Percentiles rank a stretch among this genome's conserved stretches.
These are phyloP conservation scores for Manis crassicaudata DNA, from an alignment of 2,797 vertebrate genomes.

Conservation along the genomic window DNA sequence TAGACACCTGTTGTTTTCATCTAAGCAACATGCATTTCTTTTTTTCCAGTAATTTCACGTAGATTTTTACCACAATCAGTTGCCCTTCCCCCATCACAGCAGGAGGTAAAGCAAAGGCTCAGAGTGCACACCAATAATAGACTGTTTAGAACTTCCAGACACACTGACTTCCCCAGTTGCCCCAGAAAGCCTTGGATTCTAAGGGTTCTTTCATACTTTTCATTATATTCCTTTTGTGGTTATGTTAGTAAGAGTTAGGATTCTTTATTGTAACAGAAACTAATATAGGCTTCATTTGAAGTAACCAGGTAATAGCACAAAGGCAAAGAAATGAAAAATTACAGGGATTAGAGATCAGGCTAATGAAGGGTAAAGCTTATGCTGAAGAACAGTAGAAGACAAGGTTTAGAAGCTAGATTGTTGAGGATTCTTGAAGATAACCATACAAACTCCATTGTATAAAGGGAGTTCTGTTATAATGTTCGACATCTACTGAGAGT, in stretches of 20 bases:
- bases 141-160: neutral
- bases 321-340: neutral
- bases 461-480: neutral
- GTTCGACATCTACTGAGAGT: neutral
- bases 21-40: neutral
- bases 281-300: neutral
- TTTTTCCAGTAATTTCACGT: neutral
- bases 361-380: neutral
- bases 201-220: neutral
- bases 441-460: neutral
- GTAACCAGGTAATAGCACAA: neutral
- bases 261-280: neutral
- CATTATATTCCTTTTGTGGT: neutral
- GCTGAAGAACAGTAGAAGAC: neutral
- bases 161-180: accelerated
- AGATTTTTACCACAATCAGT: neutral
- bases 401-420: neutral
- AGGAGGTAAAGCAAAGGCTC: neutral
- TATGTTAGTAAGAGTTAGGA: neutral
- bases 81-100: neutral
- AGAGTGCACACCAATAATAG: neutral
- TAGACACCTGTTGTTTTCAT: neutral
- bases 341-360: neutral
- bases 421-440: neutral
- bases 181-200: neutral